Conservation (phyloP, 2,797 vertebrate species). For the Liasis olivaceus region DNA sequence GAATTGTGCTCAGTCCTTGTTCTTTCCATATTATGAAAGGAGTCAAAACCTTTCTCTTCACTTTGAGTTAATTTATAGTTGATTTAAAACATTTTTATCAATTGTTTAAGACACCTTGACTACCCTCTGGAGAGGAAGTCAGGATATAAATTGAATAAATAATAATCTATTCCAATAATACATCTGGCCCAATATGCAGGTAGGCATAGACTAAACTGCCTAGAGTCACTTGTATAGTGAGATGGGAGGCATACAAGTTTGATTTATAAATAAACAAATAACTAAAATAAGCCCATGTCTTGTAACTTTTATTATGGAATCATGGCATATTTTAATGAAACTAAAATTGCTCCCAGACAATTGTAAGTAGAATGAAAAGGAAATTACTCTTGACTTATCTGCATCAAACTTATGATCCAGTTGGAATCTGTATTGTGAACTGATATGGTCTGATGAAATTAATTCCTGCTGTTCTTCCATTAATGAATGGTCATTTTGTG, state of each 20-base stretch:
- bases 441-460: background rate
- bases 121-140: background rate
- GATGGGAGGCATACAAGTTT: no score
- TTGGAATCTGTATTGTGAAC: slow-evolving; percentile 3
- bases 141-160: background rate
- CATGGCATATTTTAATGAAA: background rate
- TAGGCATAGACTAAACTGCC: background rate
- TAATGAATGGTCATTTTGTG: slow-evolving; percentile 16
- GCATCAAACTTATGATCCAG: background rate
- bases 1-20: background rate
- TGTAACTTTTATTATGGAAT: background rate
- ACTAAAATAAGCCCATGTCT: no score
- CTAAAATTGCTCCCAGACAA: background rate
- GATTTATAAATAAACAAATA: no score
- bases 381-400: slow-evolving; percentile 14
- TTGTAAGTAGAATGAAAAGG: background rate
- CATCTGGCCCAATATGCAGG: background rate
- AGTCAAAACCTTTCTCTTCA: background rate
- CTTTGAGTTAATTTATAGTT: background rate
- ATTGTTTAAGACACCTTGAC: background rate
- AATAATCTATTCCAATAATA: background rate
- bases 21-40: background rate
- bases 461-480: slow-evolving; percentile 33
- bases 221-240: no score
- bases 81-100: background rate